Conservation (phyloP, 2,113 vertebrate genomes). For the Oreochromis aureus region DNA sequence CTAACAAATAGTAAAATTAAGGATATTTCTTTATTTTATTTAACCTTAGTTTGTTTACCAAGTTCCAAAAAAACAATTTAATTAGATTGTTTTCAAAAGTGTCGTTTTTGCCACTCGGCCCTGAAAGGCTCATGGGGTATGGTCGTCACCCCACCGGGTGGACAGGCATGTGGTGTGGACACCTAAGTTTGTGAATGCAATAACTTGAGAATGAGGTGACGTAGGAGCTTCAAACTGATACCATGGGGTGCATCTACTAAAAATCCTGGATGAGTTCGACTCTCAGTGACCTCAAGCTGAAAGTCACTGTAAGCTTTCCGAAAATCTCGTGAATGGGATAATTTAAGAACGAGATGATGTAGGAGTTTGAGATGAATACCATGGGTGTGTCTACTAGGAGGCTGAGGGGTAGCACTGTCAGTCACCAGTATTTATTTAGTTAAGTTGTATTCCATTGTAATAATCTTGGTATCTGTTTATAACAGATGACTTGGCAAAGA, state of each 20-base stretch:
- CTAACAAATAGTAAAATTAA: neutral
- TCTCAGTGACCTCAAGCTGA: neutral
- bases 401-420: neutral
- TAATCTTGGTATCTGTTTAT: neutral
- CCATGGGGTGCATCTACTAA: neutral
- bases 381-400: neutral
- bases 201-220: neutral
- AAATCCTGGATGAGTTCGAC: neutral
- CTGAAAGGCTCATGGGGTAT: neutral
- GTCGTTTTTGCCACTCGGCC: neutral
- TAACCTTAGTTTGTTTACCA: neutral
- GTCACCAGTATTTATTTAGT: neutral
- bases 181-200: neutral
- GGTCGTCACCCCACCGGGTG: fast-evolving
- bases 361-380: neutral
- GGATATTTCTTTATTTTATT: neutral
- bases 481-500: neutral
- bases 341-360: neutral
- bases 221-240: neutral
- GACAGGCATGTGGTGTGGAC: neutral
- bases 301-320: fast-evolving
- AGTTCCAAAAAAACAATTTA: neutral
- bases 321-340: neutral
- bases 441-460: neutral
- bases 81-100: neutral